Evolutionary conservation across 1,140 invertebrate genomes (phyloP), one percentile per base, ranked within the genome.

Genomic region (Pararge aegeria): DNA sequence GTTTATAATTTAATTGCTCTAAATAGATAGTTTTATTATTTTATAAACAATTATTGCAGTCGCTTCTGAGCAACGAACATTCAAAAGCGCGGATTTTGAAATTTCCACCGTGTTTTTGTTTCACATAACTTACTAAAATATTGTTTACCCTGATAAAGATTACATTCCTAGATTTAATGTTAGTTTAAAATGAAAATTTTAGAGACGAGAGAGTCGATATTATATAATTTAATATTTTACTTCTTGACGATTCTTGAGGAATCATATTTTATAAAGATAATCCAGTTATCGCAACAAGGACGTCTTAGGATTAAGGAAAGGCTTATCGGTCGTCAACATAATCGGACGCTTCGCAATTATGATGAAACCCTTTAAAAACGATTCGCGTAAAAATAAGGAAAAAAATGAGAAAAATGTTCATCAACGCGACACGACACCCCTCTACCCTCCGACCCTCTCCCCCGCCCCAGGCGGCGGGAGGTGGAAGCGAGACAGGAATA

Each of bases 351-450:
- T 79, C 75, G 87, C 83, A 87, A 89, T 87, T 89, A 89, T 89
- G 84, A 89, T 75, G 83, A 87, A 89, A 87, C 86, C 86, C 84
- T 89, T 89, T 89, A 89, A 89, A 89, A 89, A 85, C 83, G 83
- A 86, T 87, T 87, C 84, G 80, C 80, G 78, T 83, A 80, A 87
- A 86, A 89, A 87, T 82, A 86, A 86, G 80, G 80, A 83, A 86
- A 84, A 79, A 86, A 86, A 87, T 79, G 84, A 83, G 83, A 89
- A 87, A 87, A 89, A 86, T 89, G 84, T 87, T 89, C 86, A 89
- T 89, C 86, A 89, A 87, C 86, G 86, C 86, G 86, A 89, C 86
- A 89, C 83, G 75, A 80, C 78, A 68, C 80, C 76, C 78, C 72
- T 62, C 70, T 54, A 29, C 66, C 55, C 67, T 62, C 69, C 63